A percentile compares a stretch with the other conserved stretches of the same genome.
phyloP scores from a whole-genome alignment of 64 coral and sea anemone species.

The Catalaphyllia jardinei region DNA sequence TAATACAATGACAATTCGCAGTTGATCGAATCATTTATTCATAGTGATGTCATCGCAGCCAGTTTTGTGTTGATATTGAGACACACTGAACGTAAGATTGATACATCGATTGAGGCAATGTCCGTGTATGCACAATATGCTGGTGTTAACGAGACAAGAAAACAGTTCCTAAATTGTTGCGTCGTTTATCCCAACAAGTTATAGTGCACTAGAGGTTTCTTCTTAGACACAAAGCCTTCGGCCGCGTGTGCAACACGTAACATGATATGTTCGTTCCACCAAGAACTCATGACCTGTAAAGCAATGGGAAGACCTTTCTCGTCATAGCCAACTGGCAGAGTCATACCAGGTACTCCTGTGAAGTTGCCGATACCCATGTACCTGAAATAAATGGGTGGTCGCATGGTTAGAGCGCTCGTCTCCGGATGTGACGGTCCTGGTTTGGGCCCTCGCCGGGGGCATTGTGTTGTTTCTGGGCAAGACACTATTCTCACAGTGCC shows the following conservation, averaged over 20 bases:
- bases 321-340: constrained; percentile 91
- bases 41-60: too few relatives aligned
- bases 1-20: too few relatives aligned
- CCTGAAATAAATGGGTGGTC: constrained; percentile 15
- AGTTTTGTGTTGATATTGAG: too few relatives aligned
- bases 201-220: constrained; percentile 71
- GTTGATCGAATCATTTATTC: too few relatives aligned
- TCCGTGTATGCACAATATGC: too few relatives aligned
- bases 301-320: constrained; percentile 81
- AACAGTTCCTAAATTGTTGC: neutral
- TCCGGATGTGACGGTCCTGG: too few relatives aligned
- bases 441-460: neutral
- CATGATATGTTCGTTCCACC: constrained; percentile 93
- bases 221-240: constrained; percentile 63
- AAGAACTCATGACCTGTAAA: constrained; percentile 90
- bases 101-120: too few relatives aligned
- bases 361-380: constrained; percentile 81
- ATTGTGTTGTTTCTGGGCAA: too few relatives aligned
- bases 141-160: too few relatives aligned
- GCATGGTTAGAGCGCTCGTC: too few relatives aligned
- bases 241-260: constrained; percentile 82
- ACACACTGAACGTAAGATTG: too few relatives aligned
- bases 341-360: constrained; percentile 82
- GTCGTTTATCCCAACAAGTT: constrained; percentile 39
- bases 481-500: too few relatives aligned